Conservation (phyloP, 2,888 invertebrate genomes). For the Plusia festucae region DNA sequence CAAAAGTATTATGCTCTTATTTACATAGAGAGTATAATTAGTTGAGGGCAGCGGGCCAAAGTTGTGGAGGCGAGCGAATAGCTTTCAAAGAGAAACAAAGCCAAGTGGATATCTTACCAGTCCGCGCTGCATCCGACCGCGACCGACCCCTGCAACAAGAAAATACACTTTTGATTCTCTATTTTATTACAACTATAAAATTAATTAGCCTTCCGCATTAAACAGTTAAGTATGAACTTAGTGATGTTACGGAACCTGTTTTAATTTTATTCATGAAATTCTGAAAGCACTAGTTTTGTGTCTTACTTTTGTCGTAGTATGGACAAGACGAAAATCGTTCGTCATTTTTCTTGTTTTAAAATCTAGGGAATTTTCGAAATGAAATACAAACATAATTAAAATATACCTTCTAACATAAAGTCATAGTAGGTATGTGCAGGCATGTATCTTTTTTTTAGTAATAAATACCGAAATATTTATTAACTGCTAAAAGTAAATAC, state of each 20-base stretch:
- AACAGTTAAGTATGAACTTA: constrained; percentile 21
- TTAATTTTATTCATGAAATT: constrained; percentile 13
- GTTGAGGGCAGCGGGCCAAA: constrained; percentile 71
- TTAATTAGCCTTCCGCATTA: constrained; percentile 16
- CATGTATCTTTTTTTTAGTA: too few species aligned
- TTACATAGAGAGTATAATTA: constrained; percentile 66
- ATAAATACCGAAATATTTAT: too few species aligned
- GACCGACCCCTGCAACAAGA: constrained; percentile 65
- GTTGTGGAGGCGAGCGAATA: constrained; percentile 61
- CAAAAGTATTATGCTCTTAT: constrained; percentile 51
- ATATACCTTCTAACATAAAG: too few species aligned
- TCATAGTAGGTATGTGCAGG: too few species aligned
- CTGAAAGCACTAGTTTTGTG: neutral
- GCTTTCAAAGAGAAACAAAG: constrained; percentile 63
- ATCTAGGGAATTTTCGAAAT: neutral
- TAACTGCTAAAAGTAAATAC: neutral
- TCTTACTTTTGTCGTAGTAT: neutral
- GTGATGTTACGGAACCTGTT: constrained; percentile 9
- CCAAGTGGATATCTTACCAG: constrained; percentile 69
- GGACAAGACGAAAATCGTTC: too few species aligned
- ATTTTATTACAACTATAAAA: constrained; percentile 23
- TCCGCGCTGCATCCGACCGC: constrained; percentile 63
- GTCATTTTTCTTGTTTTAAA: neutral
- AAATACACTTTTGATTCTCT: constrained; percentile 56
- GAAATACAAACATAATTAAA: too few species aligned